Evolutionary conservation across 2,797 vertebrate genomes (phyloP).

Genomic region (Tadarida brasiliensis): DNA sequence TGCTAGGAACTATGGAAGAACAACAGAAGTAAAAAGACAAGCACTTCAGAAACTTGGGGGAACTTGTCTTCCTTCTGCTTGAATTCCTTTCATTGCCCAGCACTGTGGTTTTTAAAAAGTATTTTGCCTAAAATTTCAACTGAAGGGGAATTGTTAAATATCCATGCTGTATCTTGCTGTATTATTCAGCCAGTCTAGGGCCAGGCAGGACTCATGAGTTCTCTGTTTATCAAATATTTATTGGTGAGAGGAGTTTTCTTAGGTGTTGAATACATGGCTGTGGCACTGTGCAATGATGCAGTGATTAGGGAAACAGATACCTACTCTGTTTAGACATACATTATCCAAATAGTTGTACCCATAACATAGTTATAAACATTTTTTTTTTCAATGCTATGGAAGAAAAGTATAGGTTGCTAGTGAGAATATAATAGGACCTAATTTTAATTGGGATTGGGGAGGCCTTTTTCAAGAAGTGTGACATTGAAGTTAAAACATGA

Average conservation of each 20-base stretch:
- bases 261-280: background rate
- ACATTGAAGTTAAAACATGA: background rate
- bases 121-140: conserved; percentile 10
- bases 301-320: background rate
- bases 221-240: background rate
- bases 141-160: background rate
- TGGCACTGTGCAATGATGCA: background rate
- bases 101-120: conserved; percentile 21
- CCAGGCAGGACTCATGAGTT: background rate
- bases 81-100: conserved; percentile 33
- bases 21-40: conserved; percentile 9
- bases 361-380: background rate
- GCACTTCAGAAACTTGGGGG: background rate
- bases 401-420: background rate
- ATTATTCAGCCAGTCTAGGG: background rate
- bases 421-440: background rate
- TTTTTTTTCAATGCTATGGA: background rate
- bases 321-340: background rate
- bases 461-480: conserved; percentile 11
- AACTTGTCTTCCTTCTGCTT: conserved; percentile 6
- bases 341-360: background rate
- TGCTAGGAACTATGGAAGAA: background rate
- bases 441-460: conserved; percentile 24
- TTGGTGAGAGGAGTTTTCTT: background rate
- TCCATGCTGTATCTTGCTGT: background rate